phyloP scores from a whole-genome alignment of 2,113 vertebrate genomes.

The Scomber japonicus region DNA sequence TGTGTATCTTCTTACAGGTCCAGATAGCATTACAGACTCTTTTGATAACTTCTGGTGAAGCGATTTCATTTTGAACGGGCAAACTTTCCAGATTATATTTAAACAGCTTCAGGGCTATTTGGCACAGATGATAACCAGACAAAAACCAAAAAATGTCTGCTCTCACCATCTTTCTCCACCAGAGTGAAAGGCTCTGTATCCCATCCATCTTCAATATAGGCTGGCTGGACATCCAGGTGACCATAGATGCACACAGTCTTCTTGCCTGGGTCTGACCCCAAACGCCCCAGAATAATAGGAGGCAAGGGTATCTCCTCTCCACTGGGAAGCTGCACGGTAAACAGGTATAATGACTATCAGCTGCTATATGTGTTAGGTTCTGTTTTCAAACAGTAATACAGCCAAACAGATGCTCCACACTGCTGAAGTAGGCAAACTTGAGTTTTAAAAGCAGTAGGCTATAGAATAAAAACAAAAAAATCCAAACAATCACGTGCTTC shows the following conservation, averaged over 20 bases:
- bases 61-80: fast-evolving
- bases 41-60: background rate
- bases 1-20: fast-evolving
- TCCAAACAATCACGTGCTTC: too few species aligned
- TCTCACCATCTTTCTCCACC: conserved; percentile 93
- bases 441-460: background rate
- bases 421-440: background rate
- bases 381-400: background rate
- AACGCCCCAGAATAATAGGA: conserved; percentile 90
- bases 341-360: background rate
- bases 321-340: conserved; percentile 85
- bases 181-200: conserved; percentile 95
- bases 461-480: background rate
- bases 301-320: conserved; percentile 94
- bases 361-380: background rate
- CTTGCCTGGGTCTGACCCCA: conserved; percentile 92
- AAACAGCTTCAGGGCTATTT: background rate
- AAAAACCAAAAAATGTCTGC: background rate
- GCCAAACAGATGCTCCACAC: too few species aligned
- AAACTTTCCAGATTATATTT: background rate
- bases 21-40: background rate
- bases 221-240: conserved; percentile 97
- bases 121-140: background rate
- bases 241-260: conserved; percentile 97
- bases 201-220: conserved; percentile 91